Evolutionary conservation across 1,140 invertebrate genomes (phyloP), one percentile per base, ranked within the genome.

Genomic region (Heliconius hewitsoni): DNA sequence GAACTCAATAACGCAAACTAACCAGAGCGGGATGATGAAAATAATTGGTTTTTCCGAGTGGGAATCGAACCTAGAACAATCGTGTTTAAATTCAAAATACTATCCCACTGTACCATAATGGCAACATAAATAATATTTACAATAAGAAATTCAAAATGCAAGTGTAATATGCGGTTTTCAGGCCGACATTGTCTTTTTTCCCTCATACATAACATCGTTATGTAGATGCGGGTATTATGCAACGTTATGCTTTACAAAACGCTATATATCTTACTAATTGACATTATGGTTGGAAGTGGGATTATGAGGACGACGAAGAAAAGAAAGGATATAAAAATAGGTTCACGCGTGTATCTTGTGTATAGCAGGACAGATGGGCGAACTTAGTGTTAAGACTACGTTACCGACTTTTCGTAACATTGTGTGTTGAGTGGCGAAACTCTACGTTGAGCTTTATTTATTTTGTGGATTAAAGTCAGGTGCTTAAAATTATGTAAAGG

Each of bases 221-320:
- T 60, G 57, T 60, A 60, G 57, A 60, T 60, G 57, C 57, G 57
- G 57, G n/a, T n/a, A 60, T 60, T 60, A 60, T 60, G 57, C 57
- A 60, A 60, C 57, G 57, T 27, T 60, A 23, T 60, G 57, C 57
- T 11, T 23, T n/a, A 60, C 57, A 60, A 3, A 60, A 60, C n/a
- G 57, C 57, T 60, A 23, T 60, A 60, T 60, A 60, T 60, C 57
- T 60, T 23, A 23, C n/a, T 60, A 60, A 60, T 60, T 60, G 57
- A 60, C 57, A 60, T 60, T 60, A 60, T n/a, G 52, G 52, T 55
- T 19, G 52, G 52, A 55, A 55, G 52, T 55, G 19, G 52, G 19
- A 55, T 55, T 55, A 55, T 55, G 18, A 55, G 18, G 18, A 55
- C 52, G 52, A 55, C 52, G 52, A 55, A 55, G 18, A 55, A 55